Percentiles rank a stretch among this genome's conserved stretches.
Evolutionary conservation across 2,888 invertebrate genomes (phyloP).

Genomic region (Tachystola acroxantha): DNA sequence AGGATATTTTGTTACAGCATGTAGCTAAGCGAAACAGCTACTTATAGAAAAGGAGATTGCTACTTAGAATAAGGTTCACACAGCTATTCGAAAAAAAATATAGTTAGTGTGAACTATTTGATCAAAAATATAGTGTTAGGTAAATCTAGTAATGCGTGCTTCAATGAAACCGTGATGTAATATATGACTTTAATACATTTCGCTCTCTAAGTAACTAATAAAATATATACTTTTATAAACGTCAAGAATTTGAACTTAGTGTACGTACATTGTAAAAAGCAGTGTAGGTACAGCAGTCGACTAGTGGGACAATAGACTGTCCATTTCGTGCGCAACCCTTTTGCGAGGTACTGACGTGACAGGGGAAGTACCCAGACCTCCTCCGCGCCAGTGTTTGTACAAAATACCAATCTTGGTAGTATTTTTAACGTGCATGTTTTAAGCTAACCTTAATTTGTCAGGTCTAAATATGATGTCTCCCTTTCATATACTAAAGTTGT

Average conservation of each 20-base stretch:
- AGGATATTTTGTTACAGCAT: neutral
- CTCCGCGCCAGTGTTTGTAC: too few relatives aligned
- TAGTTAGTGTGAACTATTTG: too few relatives aligned
- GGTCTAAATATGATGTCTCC: too few relatives aligned
- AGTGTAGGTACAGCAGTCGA: constrained; percentile 65
- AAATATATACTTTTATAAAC: constrained; percentile 61
- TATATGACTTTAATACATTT: constrained; percentile 48
- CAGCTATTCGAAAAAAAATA: too few relatives aligned
- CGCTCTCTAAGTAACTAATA: constrained; percentile 53
- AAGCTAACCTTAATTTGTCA: too few relatives aligned
- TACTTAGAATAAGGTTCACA: neutral
- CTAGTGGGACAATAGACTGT: constrained; percentile 41
- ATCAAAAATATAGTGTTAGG: too few relatives aligned
- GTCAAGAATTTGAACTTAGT: constrained; percentile 68
- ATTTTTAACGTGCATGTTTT: too few relatives aligned
- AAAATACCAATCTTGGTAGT: too few relatives aligned
- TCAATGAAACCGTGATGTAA: neutral
- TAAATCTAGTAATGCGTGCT: constrained; percentile 3
- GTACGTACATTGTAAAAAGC: constrained; percentile 59
- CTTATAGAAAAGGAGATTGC: neutral
- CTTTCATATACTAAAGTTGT: too few relatives aligned
- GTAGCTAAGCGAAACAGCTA: neutral
- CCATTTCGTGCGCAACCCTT: too few relatives aligned
- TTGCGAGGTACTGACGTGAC: too few relatives aligned
- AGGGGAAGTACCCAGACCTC: too few relatives aligned